Conservation (phyloP, 2,888 invertebrate species). For the Amiota mariae region DNA sequence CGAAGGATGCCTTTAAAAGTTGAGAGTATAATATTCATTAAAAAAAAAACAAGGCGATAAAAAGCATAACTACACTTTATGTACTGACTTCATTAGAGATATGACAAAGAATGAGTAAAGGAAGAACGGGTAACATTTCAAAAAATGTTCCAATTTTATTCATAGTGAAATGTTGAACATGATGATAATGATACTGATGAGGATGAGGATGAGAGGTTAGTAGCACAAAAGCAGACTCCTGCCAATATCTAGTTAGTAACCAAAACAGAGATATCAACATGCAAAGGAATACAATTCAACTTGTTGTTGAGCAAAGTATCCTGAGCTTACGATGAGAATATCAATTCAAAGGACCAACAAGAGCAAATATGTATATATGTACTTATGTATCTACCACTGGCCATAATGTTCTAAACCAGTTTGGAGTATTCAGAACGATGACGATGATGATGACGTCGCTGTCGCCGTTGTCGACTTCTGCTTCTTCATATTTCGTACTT, state of each 20-base stretch:
- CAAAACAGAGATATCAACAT: background rate
- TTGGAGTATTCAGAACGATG: too few relatives aligned
- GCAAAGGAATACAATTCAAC: too few relatives aligned
- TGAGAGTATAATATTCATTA: conserved; percentile 62
- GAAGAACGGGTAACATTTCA: background rate
- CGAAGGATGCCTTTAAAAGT: conserved; percentile 51
- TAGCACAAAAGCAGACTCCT: background rate
- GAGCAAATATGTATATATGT: too few relatives aligned
- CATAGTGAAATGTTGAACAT: background rate
- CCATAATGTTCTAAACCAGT: too few relatives aligned
- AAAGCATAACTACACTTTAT: conserved; percentile 33
- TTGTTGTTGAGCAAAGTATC: too few relatives aligned
- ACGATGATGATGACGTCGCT: too few relatives aligned
- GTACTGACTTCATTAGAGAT: background rate
- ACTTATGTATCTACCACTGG: too few relatives aligned
- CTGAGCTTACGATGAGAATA: too few relatives aligned
- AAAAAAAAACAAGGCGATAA: conserved; percentile 51
- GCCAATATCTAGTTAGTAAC: conserved; percentile 33
- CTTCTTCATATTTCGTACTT: conserved; percentile 67
- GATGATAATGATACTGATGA: background rate
- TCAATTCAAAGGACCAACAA: too few relatives aligned
- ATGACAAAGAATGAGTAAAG: background rate
- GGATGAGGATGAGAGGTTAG: too few relatives aligned
- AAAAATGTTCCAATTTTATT: background rate
- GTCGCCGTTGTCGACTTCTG: conserved; percentile 31